Base-by-base conservation (phyloP, 2,888 invertebrate genomes). In the Blera fallax region DNA sequence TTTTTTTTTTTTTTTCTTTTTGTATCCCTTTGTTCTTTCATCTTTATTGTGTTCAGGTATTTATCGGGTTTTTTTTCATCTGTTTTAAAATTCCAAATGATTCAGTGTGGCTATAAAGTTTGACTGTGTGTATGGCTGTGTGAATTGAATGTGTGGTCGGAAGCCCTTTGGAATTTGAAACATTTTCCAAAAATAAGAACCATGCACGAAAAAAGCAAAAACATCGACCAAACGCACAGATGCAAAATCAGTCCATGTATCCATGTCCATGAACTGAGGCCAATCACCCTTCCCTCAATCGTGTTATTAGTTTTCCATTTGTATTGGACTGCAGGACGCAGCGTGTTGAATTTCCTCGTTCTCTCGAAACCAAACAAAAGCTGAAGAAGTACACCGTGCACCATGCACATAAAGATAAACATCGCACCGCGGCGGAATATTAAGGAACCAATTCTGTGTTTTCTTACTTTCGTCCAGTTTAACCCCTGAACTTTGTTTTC, bases 401-500 rank as follows among this genome's bases (percentile, higher is more conserved):
- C 37, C 0, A 3, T 11, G 10, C n/a, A 37, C 40, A 40, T 32
- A 54, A 74, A 65, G 64, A 65, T 65, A 74, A 65, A 34, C 74
- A 74, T 74, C 64, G 16, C 45, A 54, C 8, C 29, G 34, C 27
- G 48, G 8, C 10, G 7, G 24, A 50, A 48, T 60, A 29, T 29
- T 62, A 52, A 74, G 64, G 74, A 74, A 54, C 64, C 34, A 24
- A 34, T 40, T 21, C 32, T 4, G 8, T 65, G 32, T 45, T 54
- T 24, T 52, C 29, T 21, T 54, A 62, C 52, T 21, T 62, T 64
- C 21, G 52, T 29, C 29, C 54, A 14, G 18, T 45, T 56, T 65
- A 74, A 65, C 40, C 64, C 43, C 54, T 65, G 74, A 74, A 56
- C 74, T 65, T 45, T 56, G 56, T 64, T 64, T 56, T 74, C 64